Conservation (phyloP, 2,797 vertebrate genomes). For the Sandelia bainsii region DNA sequence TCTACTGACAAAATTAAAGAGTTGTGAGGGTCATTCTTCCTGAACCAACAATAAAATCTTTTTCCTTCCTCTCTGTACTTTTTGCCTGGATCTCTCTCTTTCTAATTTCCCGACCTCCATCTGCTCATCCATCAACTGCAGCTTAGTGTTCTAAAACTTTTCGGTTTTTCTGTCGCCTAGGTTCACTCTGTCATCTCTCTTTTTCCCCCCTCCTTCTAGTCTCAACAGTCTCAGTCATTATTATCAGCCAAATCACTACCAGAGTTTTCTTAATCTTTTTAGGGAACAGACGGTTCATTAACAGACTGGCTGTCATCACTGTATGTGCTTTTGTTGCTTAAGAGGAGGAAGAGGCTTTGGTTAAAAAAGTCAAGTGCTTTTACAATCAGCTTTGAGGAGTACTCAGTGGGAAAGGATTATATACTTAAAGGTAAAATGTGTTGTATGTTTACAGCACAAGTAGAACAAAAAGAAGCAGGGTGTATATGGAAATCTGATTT, state of each 20-base stretch:
- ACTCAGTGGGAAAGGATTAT: slow-evolving; percentile 27
- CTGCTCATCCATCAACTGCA: slow-evolving; percentile 62
- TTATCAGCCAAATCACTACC: slow-evolving; percentile 58
- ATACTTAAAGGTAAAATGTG: not conserved
- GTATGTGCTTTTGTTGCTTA: slow-evolving; percentile 43
- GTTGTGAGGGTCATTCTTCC: slow-evolving; percentile 17
- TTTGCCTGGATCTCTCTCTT: slow-evolving; percentile 40
- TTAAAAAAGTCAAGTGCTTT: slow-evolving; percentile 53
- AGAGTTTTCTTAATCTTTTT: slow-evolving; percentile 54
- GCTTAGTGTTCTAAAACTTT: slow-evolving; percentile 40
- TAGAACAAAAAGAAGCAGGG: not conserved
- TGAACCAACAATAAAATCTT: slow-evolving; percentile 38
- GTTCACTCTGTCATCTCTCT: slow-evolving; percentile 22
- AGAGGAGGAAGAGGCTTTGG: slow-evolving; percentile 32
- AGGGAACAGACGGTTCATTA: slow-evolving; percentile 64
- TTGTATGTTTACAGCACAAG: slow-evolving; percentile 15
- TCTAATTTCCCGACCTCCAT: slow-evolving; percentile 54
- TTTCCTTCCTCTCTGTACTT: slow-evolving; percentile 7
- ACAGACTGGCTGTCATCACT: slow-evolving; percentile 45
- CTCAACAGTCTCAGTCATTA: slow-evolving; percentile 40
- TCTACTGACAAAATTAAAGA: slow-evolving; percentile 45
- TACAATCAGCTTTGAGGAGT: slow-evolving; percentile 40
- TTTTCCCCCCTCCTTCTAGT: not conserved
- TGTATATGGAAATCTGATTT: not conserved
- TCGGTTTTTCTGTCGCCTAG: slow-evolving; percentile 21